Percentiles rank a stretch among this genome's conserved stretches.
These are phyloP conservation scores for Lysandra bellargus DNA, from an alignment of 2,888 invertebrate species.

Conservation along the genomic window DNA sequence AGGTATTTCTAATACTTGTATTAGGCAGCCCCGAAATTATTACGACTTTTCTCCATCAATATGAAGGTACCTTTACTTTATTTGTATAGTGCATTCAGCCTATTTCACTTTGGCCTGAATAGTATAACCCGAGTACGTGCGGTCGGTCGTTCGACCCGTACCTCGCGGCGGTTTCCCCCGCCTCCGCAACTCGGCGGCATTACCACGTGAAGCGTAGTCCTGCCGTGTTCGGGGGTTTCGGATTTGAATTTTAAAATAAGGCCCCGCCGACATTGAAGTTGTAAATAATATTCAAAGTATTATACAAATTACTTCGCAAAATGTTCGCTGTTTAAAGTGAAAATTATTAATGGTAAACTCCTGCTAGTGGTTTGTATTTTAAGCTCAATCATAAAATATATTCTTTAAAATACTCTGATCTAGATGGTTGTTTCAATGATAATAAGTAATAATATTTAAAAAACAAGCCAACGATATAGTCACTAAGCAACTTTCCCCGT, in stretches of 20 bases:
- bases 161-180: constrained; percentile 56
- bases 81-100: constrained; percentile 57
- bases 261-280: constrained; percentile 22
- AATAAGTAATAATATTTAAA: too few relatives aligned
- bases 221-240: constrained; percentile 62
- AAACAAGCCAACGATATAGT: too few relatives aligned
- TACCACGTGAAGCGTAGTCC: constrained; percentile 54
- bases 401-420: neutral
- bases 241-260: constrained; percentile 78
- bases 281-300: constrained; percentile 26
- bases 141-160: constrained; percentile 51
- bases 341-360: constrained; percentile 17
- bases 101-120: constrained; percentile 54
- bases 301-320: constrained; percentile 16
- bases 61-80: constrained; percentile 39
- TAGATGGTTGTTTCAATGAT: too few relatives aligned
- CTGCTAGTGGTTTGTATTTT: neutral
- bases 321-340: constrained; percentile 18
- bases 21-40: neutral
- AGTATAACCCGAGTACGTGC: constrained; percentile 55
- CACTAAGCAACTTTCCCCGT: too few relatives aligned
- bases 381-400: neutral
- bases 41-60: neutral
- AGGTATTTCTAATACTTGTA: too few relatives aligned
- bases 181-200: constrained; percentile 57